A percentile compares a stretch with the other conserved stretches of the same genome.
phyloP scores from a whole-genome alignment of 1,140 invertebrate genomes.

The Bacillus rossius region DNA sequence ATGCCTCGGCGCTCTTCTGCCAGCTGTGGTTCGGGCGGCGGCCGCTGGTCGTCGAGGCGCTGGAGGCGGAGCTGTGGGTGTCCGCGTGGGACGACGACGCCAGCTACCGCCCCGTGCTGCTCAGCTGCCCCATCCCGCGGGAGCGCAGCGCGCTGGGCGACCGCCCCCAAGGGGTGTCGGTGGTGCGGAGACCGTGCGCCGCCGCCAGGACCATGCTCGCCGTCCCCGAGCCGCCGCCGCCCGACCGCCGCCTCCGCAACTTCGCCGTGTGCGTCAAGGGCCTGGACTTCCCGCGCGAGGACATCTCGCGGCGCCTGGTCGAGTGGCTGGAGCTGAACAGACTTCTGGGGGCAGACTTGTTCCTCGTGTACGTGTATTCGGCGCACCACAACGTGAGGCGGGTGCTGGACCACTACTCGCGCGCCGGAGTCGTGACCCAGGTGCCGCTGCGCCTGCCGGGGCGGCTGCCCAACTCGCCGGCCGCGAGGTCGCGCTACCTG shows the following conservation, averaged over 20 bases:
- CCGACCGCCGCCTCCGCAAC: conserved; percentile 13
- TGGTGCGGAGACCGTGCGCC: not conserved
- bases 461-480: conserved; percentile 39
- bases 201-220: not conserved
- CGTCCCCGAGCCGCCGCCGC: not conserved
- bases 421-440: conserved; percentile 45
- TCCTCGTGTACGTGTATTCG: conserved; percentile 57
- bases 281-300: conserved; percentile 53
- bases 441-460: conserved; percentile 50
- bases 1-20: conserved; percentile 3
- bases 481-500: conserved; percentile 35
- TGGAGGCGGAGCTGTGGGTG: conserved; percentile 40
- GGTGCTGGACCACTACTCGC: conserved; percentile 50
- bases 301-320: conserved; percentile 53
- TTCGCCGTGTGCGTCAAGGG: conserved; percentile 69
- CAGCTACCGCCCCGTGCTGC: conserved; percentile 25
- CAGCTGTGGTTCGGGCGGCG: conserved; percentile 5
- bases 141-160: not conserved
- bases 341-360: conserved; percentile 56
- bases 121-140: conserved; percentile 27
- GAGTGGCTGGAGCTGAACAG: conserved; percentile 64
- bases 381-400: conserved; percentile 47
- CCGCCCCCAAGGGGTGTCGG: not conserved
- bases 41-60: conserved; percentile 31
- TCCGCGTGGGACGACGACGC: conserved; percentile 32